Percentiles rank a stretch among this genome's conserved stretches.
Conservation (phyloP, 2,797 vertebrate species). For the Platyrinchus mystaceus region DNA sequence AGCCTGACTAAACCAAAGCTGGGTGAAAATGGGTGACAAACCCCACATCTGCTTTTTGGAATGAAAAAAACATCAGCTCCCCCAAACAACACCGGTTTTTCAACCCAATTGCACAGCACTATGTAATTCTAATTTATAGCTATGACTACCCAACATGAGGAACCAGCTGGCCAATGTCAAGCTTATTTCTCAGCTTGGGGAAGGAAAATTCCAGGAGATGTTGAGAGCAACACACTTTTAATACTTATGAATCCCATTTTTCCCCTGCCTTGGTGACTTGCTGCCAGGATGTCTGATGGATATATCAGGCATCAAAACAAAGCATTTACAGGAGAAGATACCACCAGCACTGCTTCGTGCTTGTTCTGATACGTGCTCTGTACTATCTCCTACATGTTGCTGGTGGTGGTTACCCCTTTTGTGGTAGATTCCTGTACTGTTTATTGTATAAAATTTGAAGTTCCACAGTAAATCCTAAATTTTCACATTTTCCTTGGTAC, state of each 20-base stretch:
- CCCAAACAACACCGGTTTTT: neutral
- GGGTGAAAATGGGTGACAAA: neutral
- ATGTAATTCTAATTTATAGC: neutral
- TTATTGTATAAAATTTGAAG: neutral
- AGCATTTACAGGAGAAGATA: neutral
- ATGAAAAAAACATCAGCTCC: neutral
- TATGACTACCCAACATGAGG: neutral
- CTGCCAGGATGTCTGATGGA: neutral
- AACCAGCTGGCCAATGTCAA: too few relatives aligned
- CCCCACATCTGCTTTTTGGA: neutral
- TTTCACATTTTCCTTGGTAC: neutral
- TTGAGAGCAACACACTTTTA: rapidly evolving
- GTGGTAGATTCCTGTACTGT: neutral
- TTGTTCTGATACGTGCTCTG: neutral
- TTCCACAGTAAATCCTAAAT: neutral
- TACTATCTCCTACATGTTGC: neutral
- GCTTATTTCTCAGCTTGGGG: neutral
- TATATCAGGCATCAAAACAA: neutral
- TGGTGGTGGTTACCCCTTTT: neutral
- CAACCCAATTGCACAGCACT: neutral
- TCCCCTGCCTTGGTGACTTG: neutral
- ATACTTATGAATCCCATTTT: neutral
- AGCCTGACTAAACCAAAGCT: neutral
- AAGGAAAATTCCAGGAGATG: neutral
- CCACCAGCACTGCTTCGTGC: neutral